These are phyloP conservation scores for Taphrorychus bicolor DNA, from an alignment of 2,888 invertebrate genomes.

Conservation along the genomic window DNA sequence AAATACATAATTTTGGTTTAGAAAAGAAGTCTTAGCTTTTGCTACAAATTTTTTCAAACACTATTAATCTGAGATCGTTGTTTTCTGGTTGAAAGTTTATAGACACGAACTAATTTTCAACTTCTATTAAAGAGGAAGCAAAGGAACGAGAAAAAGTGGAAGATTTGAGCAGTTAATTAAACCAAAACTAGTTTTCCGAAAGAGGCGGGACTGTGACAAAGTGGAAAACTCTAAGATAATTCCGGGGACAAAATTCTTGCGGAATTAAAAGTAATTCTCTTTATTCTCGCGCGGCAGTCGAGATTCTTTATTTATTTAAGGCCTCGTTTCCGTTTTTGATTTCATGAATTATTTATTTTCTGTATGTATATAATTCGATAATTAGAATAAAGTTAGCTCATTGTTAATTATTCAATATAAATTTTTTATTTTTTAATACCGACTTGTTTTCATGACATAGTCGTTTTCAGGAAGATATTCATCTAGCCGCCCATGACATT, in stretches of 20 bases:
- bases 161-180: constrained; percentile 34
- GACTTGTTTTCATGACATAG: too few species aligned
- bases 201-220: constrained; percentile 27
- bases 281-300: constrained; percentile 17
- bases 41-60: background rate
- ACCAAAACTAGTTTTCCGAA: constrained; percentile 29
- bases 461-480: too few species aligned
- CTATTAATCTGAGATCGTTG: background rate
- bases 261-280: constrained; percentile 38
- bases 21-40: too few species aligned
- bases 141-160: constrained; percentile 5
- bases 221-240: constrained; percentile 33
- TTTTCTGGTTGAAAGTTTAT: background rate
- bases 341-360: constrained; percentile 22
- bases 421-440: too few species aligned
- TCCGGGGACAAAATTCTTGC: constrained; percentile 14
- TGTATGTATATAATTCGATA: too few species aligned
- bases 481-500: too few species aligned
- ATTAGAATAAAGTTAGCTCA: too few species aligned
- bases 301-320: constrained; percentile 40
- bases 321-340: constrained; percentile 37
- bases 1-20: background rate
- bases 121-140: background rate
- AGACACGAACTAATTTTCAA: background rate
- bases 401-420: too few species aligned